Conservation (phyloP, 2,888 invertebrate species). For the Ceramica pisi region DNA sequence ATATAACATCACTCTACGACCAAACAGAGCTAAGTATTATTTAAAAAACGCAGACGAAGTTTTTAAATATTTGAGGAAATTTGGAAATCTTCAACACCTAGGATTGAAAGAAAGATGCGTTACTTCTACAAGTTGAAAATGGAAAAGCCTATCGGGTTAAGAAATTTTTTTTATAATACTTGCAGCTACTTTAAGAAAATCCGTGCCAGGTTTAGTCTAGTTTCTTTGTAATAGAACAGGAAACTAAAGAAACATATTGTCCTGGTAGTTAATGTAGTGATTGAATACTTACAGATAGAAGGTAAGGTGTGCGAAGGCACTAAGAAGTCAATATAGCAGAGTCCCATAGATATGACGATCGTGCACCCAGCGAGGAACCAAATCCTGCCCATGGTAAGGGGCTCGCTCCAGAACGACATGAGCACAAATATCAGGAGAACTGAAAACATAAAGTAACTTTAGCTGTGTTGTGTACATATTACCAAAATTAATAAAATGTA, state of each 20-base stretch:
- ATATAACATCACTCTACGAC: no score
- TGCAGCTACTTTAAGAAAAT: no score
- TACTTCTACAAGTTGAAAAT: not conserved
- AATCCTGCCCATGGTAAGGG: constrained; percentile 77
- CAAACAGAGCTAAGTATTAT: no score
- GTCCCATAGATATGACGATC: constrained; percentile 78
- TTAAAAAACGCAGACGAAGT: no score
- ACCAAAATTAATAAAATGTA: no score
- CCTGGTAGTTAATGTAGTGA: no score
- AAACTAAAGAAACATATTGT: no score
- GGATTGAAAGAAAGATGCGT: not conserved
- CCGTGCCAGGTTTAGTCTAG: no score
- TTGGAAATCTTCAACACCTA: not conserved
- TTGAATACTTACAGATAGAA: constrained; percentile 78
- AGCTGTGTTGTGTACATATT: no score
- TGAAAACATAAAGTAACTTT: constrained; percentile 66
- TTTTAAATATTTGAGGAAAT: not conserved
- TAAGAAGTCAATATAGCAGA: constrained; percentile 82
- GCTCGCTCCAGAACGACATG: constrained; percentile 85
- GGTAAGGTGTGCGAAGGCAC: constrained; percentile 82
- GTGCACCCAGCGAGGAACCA: constrained; percentile 80
- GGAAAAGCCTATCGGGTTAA: no score
- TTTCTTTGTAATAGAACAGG: no score
- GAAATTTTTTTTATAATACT: no score
- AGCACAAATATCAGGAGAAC: constrained; percentile 81